Base-by-base conservation (phyloP, 2,888 invertebrate genomes). In the Apodemia mormo region DNA sequence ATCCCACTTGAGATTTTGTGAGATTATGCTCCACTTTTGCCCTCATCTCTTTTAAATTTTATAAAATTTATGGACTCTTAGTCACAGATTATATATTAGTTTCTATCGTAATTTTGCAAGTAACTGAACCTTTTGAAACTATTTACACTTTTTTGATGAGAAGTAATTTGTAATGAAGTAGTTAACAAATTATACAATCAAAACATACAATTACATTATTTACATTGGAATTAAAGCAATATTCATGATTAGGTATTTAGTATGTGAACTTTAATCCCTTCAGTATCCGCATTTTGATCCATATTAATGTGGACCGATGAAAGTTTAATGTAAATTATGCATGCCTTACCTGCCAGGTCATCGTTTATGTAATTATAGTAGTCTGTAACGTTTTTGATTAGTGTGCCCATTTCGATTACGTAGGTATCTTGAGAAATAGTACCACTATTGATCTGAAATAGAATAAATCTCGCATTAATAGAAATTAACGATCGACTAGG, bases 351-450 rank as follows among this genome's bases (percentile, higher is more conserved):
- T 69, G 92, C 92, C 43, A 92, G 76, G 71, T 92, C 92, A 74
- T 89, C 82, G 78, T 91, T 92, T 10, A 93, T 74, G 73, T 83
- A 91, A 68, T 82, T 84, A 76, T 91, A 93, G 76, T 86, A 89
- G 40, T 82, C 76, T 2, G 91, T 86, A 56, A 92, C 82, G 72
- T 90, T 92, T 40, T 82, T 76, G 70, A 90, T 80, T 58, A 92
- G 70, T 7, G 89, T 86, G 65, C 87, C 90, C 92, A 92, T 92
- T 40, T 74, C 79, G 30, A 40, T 37, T 66, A 43, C 9, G 33
- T 68, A 71, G 33, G 33, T 33, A 33, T 74, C 72, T 67, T 72
- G 71, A 66, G 68, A 65, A 52, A 37, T n/a, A n/a, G n/a, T n/a
- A n/a, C n/a, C n/a, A n/a, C 30, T 52, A 10, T 43, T 2, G 54